Conservation (phyloP, 2,113 vertebrate genomes). For the Callithrix jacchus region DNA sequence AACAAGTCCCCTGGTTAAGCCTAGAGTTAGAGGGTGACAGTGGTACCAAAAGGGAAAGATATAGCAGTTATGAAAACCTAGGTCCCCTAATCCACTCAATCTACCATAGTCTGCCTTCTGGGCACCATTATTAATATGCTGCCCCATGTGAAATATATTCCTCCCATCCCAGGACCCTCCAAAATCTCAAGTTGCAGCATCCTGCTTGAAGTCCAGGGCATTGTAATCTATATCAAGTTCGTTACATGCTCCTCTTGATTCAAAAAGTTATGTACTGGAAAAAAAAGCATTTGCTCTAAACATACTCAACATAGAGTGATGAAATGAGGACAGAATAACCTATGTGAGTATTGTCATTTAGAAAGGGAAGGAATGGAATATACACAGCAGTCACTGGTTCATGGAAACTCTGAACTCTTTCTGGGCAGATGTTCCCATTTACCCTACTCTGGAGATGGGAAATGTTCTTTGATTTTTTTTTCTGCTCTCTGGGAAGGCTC, state of each 20-base stretch:
- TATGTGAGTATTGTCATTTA: neutral
- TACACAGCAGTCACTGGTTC: neutral
- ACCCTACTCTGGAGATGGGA: neutral
- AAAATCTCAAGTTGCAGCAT: neutral
- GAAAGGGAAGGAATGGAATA: neutral
- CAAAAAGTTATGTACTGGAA: neutral
- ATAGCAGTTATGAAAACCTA: neutral
- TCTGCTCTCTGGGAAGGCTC: neutral
- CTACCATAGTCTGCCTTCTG: neutral
- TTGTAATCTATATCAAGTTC: neutral
- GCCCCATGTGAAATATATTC: neutral
- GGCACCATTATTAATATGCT: neutral
- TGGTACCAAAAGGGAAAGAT: neutral
- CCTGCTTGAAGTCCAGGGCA: neutral
- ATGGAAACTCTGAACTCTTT: neutral
- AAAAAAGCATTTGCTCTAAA: neutral
- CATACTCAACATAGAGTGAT: neutral
- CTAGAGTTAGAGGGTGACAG: neutral
- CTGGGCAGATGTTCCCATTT: neutral
- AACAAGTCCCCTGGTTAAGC: neutral
- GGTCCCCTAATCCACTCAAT: neutral
- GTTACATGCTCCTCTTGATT: neutral
- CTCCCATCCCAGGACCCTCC: neutral
- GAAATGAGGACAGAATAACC: neutral
- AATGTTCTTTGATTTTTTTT: neutral